These are phyloP conservation scores for Dicranocentrus wangi DNA, from an alignment of 2,888 invertebrate species.

Conservation along the genomic window DNA sequence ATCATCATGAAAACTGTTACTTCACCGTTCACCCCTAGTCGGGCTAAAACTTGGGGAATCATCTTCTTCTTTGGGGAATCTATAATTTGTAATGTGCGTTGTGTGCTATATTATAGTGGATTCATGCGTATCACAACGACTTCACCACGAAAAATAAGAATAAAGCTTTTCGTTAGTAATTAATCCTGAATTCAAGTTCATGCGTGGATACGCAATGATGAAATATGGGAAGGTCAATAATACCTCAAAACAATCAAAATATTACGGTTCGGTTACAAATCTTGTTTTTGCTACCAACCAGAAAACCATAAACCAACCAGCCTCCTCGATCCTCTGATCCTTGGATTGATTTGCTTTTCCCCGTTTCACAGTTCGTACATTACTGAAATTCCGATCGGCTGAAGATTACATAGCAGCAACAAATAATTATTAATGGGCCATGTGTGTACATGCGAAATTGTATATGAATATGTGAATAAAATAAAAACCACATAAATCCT, in stretches of 20 bases:
- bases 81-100: too few relatives aligned
- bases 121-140: too few relatives aligned
- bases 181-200: too few relatives aligned
- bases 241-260: neutral
- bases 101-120: too few relatives aligned
- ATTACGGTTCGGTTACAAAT: neutral
- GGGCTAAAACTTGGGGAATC: too few relatives aligned
- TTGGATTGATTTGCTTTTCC: neutral
- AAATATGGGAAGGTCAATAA: too few relatives aligned
- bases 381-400: constrained; percentile 26
- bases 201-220: too few relatives aligned
- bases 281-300: neutral
- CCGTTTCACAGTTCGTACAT: constrained; percentile 20
- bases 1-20: too few relatives aligned
- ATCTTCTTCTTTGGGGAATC: too few relatives aligned
- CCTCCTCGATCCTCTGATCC: neutral
- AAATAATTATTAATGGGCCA: neutral
- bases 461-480: neutral
- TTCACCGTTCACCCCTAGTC: too few relatives aligned
- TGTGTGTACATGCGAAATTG: constrained; percentile 8
- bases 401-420: neutral
- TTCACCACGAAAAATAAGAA: too few relatives aligned
- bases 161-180: too few relatives aligned
- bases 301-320: constrained; percentile 2
- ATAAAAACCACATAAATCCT: neutral